Base-by-base conservation (phyloP, 2,797 vertebrate genomes). In the Atherinosoma microstoma region DNA sequence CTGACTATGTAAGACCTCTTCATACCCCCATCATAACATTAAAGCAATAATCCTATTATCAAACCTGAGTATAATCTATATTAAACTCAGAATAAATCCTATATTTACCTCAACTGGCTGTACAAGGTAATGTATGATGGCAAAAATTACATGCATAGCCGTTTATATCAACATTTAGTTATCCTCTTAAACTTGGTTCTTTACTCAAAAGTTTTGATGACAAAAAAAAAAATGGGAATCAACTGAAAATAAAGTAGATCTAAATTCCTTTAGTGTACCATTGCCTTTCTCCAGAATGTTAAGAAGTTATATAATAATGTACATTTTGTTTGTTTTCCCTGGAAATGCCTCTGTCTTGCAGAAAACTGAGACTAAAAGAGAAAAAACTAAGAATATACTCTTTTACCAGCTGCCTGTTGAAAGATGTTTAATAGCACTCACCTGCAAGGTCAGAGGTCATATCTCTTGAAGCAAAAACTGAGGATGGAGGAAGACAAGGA, bases 391-490 rank as follows among this genome's bases (percentile, higher is more conserved):
- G 27, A 70, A 38, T 65, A 54, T 1, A 32, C 65, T 49, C 54
- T 10, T 4, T 54, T 66, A 70, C 78, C 58, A 74, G 76, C 76
- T 58, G 42, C 61, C 54, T 66, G 73, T 61, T 90, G 79, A 91
- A 84, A 80, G 80, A 76, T 84, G 59, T 85, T 77, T 92, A 88
- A 89, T 89, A 81, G 76, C 80, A 77, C 84, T 84, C 87, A 85
- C 80, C 75, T 68, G 64, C 5, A 27, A 79, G 89, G 91, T 90
- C 86, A 92, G 67, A 90, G 93, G 91, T 53, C 87, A 89, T 57
- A 75, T 78, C 56, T 76, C 67, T 74, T 85, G 69, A 76, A 65
- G 1, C 29, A 75, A 66, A 79, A 61, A 71, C 54, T 75, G 76
- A 68, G 42, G 64, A 73, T 67, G 59, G 64, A 64, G 53, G 5